phyloP scores from a whole-genome alignment of 2,113 vertebrate genomes.

The Pseudorhombus dupliciocellatus region DNA sequence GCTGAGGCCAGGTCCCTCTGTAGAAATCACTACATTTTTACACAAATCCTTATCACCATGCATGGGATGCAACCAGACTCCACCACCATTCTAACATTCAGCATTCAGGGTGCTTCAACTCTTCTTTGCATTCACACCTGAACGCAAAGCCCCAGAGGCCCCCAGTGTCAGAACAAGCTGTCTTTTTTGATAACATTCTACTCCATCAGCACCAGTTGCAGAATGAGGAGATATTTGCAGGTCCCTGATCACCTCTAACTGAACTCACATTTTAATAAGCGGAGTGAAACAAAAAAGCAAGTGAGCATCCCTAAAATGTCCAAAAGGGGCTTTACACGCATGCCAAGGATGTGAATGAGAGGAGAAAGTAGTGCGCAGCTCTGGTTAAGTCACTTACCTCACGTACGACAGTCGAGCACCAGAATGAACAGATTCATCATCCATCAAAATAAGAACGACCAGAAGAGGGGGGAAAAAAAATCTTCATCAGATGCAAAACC shows the following conservation, averaged over 20 bases:
- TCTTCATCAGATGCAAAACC: conserved; percentile 55
- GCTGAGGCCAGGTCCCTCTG: conserved; percentile 2
- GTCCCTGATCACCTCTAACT: background rate
- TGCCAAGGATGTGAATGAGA: conserved; percentile 17
- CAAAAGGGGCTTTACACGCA: background rate
- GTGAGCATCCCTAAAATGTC: background rate
- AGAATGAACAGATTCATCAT: conserved; percentile 72
- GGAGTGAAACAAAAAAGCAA: background rate
- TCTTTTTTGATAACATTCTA: background rate
- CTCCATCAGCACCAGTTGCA: conserved; percentile 42
- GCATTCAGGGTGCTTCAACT: conserved; percentile 22
- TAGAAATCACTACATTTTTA: background rate
- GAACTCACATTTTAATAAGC: background rate
- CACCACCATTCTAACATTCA: conserved; percentile 19
- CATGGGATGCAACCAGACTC: conserved; percentile 5
- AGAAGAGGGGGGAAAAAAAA: conserved; percentile 22
- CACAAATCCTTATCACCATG: conserved; percentile 3
- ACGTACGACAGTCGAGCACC: conserved; percentile 59
- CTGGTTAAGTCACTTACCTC: conserved; percentile 78
- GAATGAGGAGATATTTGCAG: conserved; percentile 9
- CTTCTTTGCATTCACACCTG: conserved; percentile 22
- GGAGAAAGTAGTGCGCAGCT: conserved; percentile 64
- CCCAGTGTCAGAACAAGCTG: background rate
- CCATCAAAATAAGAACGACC: conserved; percentile 29
- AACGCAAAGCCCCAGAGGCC: background rate